Percentiles rank a stretch among this genome's conserved stretches.
These are phyloP conservation scores for Holacanthus passer DNA, from an alignment of 2,113 vertebrate genomes.

Conservation along the genomic window DNA sequence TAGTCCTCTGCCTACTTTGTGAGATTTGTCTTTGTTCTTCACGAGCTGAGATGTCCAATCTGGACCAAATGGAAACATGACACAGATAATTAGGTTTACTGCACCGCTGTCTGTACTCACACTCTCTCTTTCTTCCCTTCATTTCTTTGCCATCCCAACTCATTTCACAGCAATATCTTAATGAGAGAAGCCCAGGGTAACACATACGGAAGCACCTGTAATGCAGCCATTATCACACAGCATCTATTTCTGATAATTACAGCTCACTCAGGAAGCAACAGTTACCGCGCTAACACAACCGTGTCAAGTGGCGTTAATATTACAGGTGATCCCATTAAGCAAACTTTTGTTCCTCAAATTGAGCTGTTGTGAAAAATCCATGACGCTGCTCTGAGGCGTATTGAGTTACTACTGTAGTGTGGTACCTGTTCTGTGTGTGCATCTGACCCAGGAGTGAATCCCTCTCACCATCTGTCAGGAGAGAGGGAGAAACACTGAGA, in stretches of 20 bases:
- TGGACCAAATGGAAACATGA: constrained; percentile 32
- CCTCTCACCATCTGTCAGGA: constrained; percentile 49
- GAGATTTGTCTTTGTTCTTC: constrained; percentile 16
- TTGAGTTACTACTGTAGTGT: constrained; percentile 11
- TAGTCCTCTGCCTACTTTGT: background rate
- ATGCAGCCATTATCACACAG: constrained; percentile 18
- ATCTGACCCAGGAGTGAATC: constrained; percentile 43
- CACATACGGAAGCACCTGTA: constrained; percentile 19
- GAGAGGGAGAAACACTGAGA: constrained; percentile 9
- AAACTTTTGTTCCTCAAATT: constrained; percentile 37
- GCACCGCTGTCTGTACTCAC: background rate
- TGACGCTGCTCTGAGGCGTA: constrained; percentile 11
- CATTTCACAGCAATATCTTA: constrained; percentile 20
- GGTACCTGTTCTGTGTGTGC: constrained; percentile 34
- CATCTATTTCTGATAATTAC: constrained; percentile 48
- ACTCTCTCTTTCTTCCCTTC: background rate
- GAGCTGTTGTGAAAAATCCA: constrained; percentile 28
- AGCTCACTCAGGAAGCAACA: constrained; percentile 30
- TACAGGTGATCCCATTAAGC: constrained; percentile 20
- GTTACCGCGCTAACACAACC: constrained; percentile 25
- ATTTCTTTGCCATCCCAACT: constrained; percentile 11
- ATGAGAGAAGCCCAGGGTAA: constrained; percentile 11
- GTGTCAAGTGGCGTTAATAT: constrained; percentile 25
- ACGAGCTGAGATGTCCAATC: constrained; percentile 10
- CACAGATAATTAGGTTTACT: constrained; percentile 37